Evolutionary conservation across 64 coral and sea anemone genomes (phyloP).

Genomic region (Pocillopora damicornis): DNA sequence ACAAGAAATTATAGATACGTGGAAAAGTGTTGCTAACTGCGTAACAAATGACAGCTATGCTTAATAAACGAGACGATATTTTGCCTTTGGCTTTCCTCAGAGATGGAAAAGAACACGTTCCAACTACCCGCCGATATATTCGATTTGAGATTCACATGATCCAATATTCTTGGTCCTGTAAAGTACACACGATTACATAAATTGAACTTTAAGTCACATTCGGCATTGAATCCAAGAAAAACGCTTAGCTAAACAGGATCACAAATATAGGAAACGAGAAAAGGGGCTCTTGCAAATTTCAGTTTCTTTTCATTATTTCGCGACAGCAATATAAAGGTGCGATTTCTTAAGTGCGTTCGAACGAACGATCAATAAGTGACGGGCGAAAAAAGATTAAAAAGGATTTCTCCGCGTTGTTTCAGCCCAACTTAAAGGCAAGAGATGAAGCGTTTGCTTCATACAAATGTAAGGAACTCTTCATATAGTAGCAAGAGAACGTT

Average conservation of each 20-base stretch:
- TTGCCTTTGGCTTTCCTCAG: background rate
- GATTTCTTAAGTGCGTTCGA: background rate
- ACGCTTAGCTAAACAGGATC: background rate
- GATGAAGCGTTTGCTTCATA: background rate
- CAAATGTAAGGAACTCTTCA: background rate
- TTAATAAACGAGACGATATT: background rate
- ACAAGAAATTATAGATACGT: conserved; percentile 17
- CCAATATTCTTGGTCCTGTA: conserved; percentile 11
- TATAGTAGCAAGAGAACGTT: background rate
- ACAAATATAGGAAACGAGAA: background rate
- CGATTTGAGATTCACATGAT: conserved; percentile 34
- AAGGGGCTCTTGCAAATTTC: background rate
- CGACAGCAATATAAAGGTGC: background rate
- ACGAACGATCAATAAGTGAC: background rate
- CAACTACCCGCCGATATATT: conserved; percentile 5
- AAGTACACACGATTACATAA: too few species aligned
- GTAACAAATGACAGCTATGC: background rate
- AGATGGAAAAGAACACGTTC: background rate
- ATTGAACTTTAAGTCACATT: background rate
- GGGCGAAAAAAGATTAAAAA: background rate
- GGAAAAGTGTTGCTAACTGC: background rate
- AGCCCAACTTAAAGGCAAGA: background rate
- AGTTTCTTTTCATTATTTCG: background rate
- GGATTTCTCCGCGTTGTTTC: background rate
- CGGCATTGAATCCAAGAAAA: background rate